These are phyloP conservation scores for Grus americana DNA, from an alignment of 2,113 vertebrate genomes.

Conservation along the genomic window DNA sequence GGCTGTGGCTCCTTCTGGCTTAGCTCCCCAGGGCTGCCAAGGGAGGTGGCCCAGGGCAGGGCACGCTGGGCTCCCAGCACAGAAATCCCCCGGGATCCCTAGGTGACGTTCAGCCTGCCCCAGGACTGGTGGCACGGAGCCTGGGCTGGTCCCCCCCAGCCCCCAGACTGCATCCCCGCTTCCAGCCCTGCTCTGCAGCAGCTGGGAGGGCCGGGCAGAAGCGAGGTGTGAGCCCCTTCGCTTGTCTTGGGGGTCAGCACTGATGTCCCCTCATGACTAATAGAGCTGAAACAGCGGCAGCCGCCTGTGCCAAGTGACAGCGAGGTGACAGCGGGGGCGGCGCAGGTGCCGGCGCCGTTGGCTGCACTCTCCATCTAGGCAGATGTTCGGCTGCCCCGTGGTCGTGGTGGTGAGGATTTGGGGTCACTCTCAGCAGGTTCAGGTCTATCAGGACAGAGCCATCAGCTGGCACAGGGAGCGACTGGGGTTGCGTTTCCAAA, in stretches of 20 bases:
- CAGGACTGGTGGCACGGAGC: not conserved
- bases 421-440: not conserved
- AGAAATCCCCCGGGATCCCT: not conserved
- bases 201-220: not conserved
- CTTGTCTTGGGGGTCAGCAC: not conserved
- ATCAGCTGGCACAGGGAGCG: fast-evolving
- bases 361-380: not conserved
- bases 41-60: not conserved
- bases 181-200: not conserved
- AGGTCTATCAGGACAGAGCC: not conserved
- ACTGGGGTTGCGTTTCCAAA: not conserved
- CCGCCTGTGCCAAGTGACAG: fast-evolving
- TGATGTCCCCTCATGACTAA: fast-evolving
- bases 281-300: not conserved
- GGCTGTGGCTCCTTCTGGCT: not conserved
- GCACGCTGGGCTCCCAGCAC: not conserved
- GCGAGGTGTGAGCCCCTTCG: not conserved
- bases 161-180: not conserved
- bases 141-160: not conserved
- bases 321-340: fast-evolving
- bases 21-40: not conserved
- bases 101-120: not conserved
- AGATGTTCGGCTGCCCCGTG: not conserved
- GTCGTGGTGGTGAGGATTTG: not conserved
- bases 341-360: fast-evolving